Evolutionary conservation across 2,113 vertebrate genomes (phyloP), one percentile per base, ranked within the genome.

Genomic region (Cromileptes altivelis): DNA sequence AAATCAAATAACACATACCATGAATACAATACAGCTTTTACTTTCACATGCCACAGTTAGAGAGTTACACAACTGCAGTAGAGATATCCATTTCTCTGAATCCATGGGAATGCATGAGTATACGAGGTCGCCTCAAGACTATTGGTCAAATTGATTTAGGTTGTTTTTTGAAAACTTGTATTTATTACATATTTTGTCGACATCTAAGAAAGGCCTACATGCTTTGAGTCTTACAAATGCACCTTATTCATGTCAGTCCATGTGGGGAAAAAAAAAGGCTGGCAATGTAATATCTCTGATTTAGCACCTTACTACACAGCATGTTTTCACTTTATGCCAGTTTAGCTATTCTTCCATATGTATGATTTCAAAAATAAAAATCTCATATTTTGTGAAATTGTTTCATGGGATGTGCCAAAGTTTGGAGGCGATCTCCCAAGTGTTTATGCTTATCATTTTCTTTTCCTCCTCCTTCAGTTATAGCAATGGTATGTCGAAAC

Each of bases 251-350:
- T 91, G 92, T 93, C 90, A 85, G 91, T 93, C 92, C 89, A 90
- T 84, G 90, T 85, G 89, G 85, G 49, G 52, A 75, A 85, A 74
- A 76, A 70, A 91, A 90, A 85, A 90, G 93, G 91, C 94, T 91
- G 94, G 92, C 94, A 90, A 86, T 92, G 92, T 95, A 94, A 93
- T 94, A 94, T 94, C 93, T 95, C 93, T 94, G 92, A 95, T 96
- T 96, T 94, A 95, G 95, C 95, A 96, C 95, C 95, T 96, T 96
- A 95, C 94, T 93, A 94, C 93, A 93, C 95, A 95, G 95, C 94
- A 95, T 96, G 95, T 95, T 95, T 95, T 96, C 94, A 95, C 93
- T 95, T 94, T 95, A 94, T 91, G 93, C 93, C 94, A 94, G 94
- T 95, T 95, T 95, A 94, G 84, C 91, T 94, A 87, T 90, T 94